These are phyloP conservation scores for Ricordea florida DNA, from an alignment of 92 coral and sea anemone species.

Conservation along the genomic window DNA sequence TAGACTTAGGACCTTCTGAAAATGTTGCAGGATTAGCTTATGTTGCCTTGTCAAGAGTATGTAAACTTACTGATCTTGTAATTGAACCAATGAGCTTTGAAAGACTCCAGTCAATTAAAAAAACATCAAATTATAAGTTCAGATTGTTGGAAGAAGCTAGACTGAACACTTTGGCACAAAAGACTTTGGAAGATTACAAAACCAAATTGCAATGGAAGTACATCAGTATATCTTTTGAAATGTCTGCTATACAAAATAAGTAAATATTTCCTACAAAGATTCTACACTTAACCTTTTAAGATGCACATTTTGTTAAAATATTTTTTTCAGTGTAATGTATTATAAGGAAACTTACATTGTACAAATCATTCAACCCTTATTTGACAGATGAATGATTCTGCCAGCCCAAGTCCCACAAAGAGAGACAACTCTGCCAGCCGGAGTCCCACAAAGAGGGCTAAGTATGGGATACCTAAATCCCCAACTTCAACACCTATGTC, in stretches of 20 bases:
- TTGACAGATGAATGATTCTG: conserved; percentile 44
- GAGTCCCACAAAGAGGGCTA: conserved; percentile 50
- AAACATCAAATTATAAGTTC: conserved; percentile 45
- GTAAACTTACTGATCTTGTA: conserved; percentile 8
- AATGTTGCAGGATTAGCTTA: conserved; percentile 39
- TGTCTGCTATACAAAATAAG: conserved; percentile 38
- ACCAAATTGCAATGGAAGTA: conserved; percentile 27
- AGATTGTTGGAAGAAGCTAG: conserved; percentile 35
- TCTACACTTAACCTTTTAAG: conserved; percentile 25
- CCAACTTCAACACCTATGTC: conserved; percentile 46
- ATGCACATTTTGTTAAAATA: conserved; percentile 18
- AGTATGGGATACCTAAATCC: conserved; percentile 39
- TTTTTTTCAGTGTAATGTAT: conserved; percentile 29
- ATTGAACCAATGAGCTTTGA: conserved; percentile 22
- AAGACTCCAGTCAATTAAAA: conserved; percentile 44
- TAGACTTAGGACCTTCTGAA: conserved; percentile 26
- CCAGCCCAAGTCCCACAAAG: background rate
- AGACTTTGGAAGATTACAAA: conserved; percentile 26
- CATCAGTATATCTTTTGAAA: conserved; percentile 36
- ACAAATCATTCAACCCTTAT: conserved; percentile 33
- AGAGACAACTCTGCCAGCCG: conserved; percentile 11
- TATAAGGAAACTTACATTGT: conserved; percentile 38
- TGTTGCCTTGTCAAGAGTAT: conserved; percentile 34
- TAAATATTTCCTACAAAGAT: conserved; percentile 44
- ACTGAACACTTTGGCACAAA: conserved; percentile 29